Percentiles rank a stretch among this genome's conserved stretches.
These are phyloP conservation scores for Xestia sexstrigata DNA, from an alignment of 2,888 invertebrate genomes.

Conservation along the genomic window DNA sequence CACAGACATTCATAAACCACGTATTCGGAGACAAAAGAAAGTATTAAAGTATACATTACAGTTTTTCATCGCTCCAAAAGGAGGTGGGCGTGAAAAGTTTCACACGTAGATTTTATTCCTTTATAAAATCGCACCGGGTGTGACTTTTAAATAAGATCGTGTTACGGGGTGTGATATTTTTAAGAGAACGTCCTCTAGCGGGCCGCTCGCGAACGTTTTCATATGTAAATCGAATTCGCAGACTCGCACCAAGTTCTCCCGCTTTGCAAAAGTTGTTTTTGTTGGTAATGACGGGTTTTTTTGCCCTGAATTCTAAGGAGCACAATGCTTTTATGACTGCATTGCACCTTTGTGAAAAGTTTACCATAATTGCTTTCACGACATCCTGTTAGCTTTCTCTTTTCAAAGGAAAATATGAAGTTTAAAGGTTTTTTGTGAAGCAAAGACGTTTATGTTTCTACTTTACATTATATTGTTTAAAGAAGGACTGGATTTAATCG, in stretches of 20 bases:
- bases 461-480: conserved; percentile 52
- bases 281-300: conserved; percentile 71
- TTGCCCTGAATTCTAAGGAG: conserved; percentile 65
- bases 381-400: conserved; percentile 65
- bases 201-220: conserved; percentile 74
- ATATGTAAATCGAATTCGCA: conserved; percentile 81
- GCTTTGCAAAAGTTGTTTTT: conserved; percentile 67
- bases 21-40: conserved; percentile 71
- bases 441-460: conserved; percentile 40
- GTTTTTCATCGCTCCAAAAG: conserved; percentile 62
- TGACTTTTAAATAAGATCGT: conserved; percentile 85
- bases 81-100: conserved; percentile 62
- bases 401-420: conserved; percentile 52
- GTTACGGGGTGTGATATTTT: conserved; percentile 77
- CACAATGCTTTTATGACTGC: conserved; percentile 70
- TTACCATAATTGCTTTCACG: conserved; percentile 70
- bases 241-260: conserved; percentile 61
- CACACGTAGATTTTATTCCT: conserved; percentile 73
- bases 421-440: conserved; percentile 53
- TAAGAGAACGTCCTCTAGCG: conserved; percentile 74
- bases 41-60: conserved; percentile 66
- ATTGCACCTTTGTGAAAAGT: conserved; percentile 70
- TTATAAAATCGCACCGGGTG: conserved; percentile 79
- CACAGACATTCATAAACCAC: conserved; percentile 48
- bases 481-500: conserved; percentile 17